A percentile compares a stretch with the other conserved stretches of the same genome.
Conservation (phyloP, 2,797 vertebrate species). For the Epinephelus malabaricus region DNA sequence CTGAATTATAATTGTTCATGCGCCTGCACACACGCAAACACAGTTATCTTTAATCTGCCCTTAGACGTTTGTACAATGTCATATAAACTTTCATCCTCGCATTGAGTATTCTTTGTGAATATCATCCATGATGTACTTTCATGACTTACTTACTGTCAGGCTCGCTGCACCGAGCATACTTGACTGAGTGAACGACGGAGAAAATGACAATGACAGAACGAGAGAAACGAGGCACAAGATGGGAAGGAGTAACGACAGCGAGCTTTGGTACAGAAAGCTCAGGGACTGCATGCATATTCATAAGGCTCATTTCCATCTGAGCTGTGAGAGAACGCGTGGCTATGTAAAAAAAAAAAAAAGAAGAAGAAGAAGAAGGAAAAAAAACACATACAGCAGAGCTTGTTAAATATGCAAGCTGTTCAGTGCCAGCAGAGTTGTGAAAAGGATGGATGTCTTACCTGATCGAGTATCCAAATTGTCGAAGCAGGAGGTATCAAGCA, state of each 20-base stretch:
- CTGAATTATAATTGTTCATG: conserved; percentile 39
- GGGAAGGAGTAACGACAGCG: conserved; percentile 62
- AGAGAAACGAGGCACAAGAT: conserved; percentile 32
- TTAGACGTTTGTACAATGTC: conserved; percentile 63
- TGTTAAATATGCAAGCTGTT: conserved; percentile 67
- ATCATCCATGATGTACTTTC: conserved; percentile 53
- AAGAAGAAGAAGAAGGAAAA: not conserved
- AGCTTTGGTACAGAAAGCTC: conserved; percentile 61
- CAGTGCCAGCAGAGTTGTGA: conserved; percentile 50
- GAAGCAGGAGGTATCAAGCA: conserved; percentile 31
- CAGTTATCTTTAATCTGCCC: conserved; percentile 53
- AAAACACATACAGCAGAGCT: conserved; percentile 30
- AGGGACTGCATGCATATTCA: conserved; percentile 79
- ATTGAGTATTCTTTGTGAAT: conserved; percentile 68
- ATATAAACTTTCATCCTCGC: conserved; percentile 66
- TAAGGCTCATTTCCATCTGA: conserved; percentile 73
- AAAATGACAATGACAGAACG: conserved; percentile 49
- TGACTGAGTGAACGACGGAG: conserved; percentile 60
- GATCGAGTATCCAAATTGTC: conserved; percentile 60
- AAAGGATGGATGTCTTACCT: conserved; percentile 73
- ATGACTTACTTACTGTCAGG: conserved; percentile 40
- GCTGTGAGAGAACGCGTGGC: conserved; percentile 61
- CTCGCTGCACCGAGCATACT: conserved; percentile 40
- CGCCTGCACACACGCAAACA: conserved; percentile 27
- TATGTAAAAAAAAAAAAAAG: conserved; percentile 15